Evolutionary conservation across 2,888 invertebrate genomes (phyloP).

Genomic region (Harmothoe impar): DNA sequence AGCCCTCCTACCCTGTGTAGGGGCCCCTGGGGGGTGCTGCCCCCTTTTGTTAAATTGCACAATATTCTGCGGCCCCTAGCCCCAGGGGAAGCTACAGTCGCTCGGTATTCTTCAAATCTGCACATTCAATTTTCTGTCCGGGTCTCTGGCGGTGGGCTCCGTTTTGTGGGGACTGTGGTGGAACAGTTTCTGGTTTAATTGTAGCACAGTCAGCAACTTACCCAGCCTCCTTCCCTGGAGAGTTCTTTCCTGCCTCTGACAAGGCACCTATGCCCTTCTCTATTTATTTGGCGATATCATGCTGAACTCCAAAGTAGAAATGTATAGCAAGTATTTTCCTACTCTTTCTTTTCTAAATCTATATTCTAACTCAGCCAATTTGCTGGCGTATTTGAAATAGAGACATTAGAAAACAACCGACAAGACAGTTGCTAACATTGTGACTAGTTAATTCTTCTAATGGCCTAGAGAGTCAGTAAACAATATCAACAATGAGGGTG

Average conservation of each 20-base stretch:
- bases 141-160: background rate
- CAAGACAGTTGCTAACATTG: too few species aligned
- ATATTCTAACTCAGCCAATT: too few species aligned
- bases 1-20: slow-evolving; percentile 18
- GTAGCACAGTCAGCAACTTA: background rate
- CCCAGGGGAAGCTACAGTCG: background rate
- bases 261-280: too few species aligned
- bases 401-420: too few species aligned
- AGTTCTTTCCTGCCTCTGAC: background rate
- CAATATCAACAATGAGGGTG: too few species aligned
- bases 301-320: too few species aligned
- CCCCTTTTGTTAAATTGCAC: slow-evolving; percentile 41
- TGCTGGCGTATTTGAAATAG: too few species aligned
- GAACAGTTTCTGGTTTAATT: background rate
- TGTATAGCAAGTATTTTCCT: too few species aligned
- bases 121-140: slow-evolving; percentile 43
- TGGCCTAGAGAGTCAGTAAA: too few species aligned
- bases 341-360: too few species aligned
- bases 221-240: background rate
- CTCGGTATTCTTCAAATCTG: slow-evolving; percentile 49
- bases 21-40: background rate
- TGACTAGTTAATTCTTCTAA: too few species aligned
- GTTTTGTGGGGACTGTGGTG: background rate
- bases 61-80: slow-evolving; percentile 16
- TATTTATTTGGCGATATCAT: too few species aligned